Percentiles rank a stretch among this genome's conserved stretches.
Evolutionary conservation across 2,888 invertebrate genomes (phyloP).

Genomic region (Drosophila kuntzei): DNA sequence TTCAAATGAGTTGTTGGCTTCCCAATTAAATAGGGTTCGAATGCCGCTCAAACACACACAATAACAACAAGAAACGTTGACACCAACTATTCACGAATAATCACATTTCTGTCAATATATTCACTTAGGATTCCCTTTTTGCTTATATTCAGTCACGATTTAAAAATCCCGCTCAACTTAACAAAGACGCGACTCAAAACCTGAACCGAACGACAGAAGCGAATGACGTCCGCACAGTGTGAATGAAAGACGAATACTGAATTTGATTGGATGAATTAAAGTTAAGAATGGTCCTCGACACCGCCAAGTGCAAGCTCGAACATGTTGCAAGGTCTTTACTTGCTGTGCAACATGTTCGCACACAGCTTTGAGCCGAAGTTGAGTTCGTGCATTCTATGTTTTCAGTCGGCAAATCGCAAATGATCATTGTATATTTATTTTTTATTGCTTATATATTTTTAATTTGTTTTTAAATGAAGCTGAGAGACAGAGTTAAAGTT

Average conservation of each 20-base stretch:
- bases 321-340: conserved; percentile 35
- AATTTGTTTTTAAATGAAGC: no score
- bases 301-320: conserved; percentile 40
- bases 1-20: conserved; percentile 62
- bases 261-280: conserved; percentile 73
- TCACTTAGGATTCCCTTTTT: neutral
- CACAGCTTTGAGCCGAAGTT: conserved; percentile 16
- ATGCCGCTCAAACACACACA: conserved; percentile 8
- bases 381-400: conserved; percentile 69
- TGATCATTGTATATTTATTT: no score
- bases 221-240: conserved; percentile 47
- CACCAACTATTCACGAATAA: conserved; percentile 25
- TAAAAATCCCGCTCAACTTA: conserved; percentile 34
- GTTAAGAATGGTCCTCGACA: conserved; percentile 40
- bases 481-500: no score
- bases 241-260: conserved; percentile 80
- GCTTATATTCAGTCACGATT: conserved; percentile 10
- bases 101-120: conserved; percentile 11
- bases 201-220: conserved; percentile 23
- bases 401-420: conserved; percentile 26
- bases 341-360: conserved; percentile 56
- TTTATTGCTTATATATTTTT: no score
- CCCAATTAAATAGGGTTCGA: conserved; percentile 25
- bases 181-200: conserved; percentile 35
- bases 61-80: conserved; percentile 4